Percentiles rank a stretch among this genome's conserved stretches.
phyloP scores from a whole-genome alignment of 2,888 invertebrate genomes.

The Macrosiphum euphorbiae region DNA sequence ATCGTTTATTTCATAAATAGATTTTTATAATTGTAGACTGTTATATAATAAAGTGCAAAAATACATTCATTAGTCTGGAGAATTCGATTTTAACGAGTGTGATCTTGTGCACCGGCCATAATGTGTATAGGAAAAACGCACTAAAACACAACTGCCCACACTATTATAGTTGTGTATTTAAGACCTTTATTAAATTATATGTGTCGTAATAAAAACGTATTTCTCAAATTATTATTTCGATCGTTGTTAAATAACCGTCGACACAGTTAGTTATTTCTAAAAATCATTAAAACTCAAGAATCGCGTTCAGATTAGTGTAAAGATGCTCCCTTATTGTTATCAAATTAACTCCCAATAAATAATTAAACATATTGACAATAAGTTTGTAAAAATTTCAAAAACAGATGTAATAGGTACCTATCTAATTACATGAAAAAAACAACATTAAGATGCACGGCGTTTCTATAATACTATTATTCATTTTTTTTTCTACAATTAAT shows the following conservation, averaged over 20 bases:
- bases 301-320: not conserved
- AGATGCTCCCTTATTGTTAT: not conserved
- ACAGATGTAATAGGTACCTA: not conserved
- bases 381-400: not conserved
- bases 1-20: not conserved
- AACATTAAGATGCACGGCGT: not conserved
- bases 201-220: not conserved
- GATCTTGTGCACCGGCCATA: not conserved
- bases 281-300: not conserved
- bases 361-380: not conserved
- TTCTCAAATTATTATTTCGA: not conserved
- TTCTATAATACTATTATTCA: not conserved
- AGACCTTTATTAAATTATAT: slow-evolving; percentile 8
- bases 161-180: not conserved
- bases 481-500: not conserved
- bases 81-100: slow-evolving; percentile 4
- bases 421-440: not conserved
- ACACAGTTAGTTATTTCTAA: not conserved
- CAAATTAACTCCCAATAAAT: not conserved
- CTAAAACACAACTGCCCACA: not conserved
- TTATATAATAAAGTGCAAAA: slow-evolving; percentile 5
- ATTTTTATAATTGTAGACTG: not conserved
- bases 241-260: not conserved
- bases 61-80: not conserved
- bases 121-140: not conserved